Base-by-base conservation (phyloP, 2,888 invertebrate genomes). In the Phrixothrix hirtus region DNA sequence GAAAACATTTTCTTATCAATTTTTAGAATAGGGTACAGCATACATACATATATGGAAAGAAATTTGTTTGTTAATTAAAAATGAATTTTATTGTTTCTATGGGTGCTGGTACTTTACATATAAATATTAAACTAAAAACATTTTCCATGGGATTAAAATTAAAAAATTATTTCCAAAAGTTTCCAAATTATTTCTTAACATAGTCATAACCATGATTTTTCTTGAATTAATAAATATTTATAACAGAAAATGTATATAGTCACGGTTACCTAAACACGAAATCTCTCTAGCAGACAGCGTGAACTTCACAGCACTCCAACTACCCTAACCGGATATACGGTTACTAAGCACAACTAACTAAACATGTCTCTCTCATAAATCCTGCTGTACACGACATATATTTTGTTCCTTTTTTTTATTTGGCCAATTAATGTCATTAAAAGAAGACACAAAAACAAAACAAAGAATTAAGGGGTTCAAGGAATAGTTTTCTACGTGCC, bases 261-360 rank as follows among this genome's bases (percentile, higher is more conserved):
- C 44, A 44, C 36, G 36, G 44, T 36, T 44, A 36, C 35, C 44
- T 44, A 36, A 44, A 44, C 44, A 44, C 34, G 36, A 57, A 57
- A 57, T 55, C 58, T 52, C 46, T 34, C 54, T 57, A 46, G 46
- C 59, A 61, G 57, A 61, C 58, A 58, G 59, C 59, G 55, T 62
- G 59, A 61, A 61, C 60, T 62, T 58, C 45, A 46, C 52, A 55
- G 59, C 60, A 57, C 54, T 59, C 52, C 51, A 58, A 59, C 60
- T 58, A 62, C 62, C 64, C 64, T 55, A 58, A 61, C 64, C 63
- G 64, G 64, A 64, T 63, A 58, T 61, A 61, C 55, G 64, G 64
- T 63, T 58, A 51, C 50, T 61, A 55, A 52, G 41, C 62, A 60
- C 43, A 53, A 54, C 57, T 58, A 58, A 58, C 60, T 55, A 56